These are phyloP conservation scores for Montipora capitata DNA, from an alignment of 92 coral and sea anemone genomes.

Conservation along the genomic window DNA sequence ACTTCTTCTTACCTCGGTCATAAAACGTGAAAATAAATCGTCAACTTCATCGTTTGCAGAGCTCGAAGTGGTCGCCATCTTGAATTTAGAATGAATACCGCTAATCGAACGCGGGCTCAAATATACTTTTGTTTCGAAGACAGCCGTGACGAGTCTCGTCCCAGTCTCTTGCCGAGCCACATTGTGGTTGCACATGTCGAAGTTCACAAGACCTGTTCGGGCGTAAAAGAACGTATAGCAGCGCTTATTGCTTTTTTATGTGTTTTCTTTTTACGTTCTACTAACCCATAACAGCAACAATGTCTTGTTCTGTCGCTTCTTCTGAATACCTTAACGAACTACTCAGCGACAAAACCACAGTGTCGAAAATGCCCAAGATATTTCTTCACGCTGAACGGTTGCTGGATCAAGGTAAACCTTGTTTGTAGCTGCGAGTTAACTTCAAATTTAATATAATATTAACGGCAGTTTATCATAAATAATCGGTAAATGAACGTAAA, in stretches of 20 bases:
- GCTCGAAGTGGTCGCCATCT: constrained; percentile 85
- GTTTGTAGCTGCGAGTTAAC: constrained; percentile 72
- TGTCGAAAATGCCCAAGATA: constrained; percentile 99
- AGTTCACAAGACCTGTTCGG: constrained; percentile 57
- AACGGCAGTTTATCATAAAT: constrained; percentile 91
- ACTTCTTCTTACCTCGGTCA: constrained; percentile 80
- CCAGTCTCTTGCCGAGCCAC: constrained; percentile 39
- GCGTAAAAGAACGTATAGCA: constrained; percentile 27
- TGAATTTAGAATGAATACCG: constrained; percentile 39
- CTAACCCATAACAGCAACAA: constrained; percentile 95
- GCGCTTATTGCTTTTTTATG: constrained; percentile 75
- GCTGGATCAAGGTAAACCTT: constrained; percentile 95
- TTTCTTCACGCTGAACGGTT: constrained; percentile 98
- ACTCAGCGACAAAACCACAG: constrained; percentile 99
- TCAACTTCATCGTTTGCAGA: constrained; percentile 66
- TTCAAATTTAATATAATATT: constrained; percentile 87
- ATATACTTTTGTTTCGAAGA: not conserved
- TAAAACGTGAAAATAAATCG: constrained; percentile 80
- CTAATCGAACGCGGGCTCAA: not conserved
- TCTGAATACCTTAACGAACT: constrained; percentile 99
- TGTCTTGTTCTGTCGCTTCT: constrained; percentile 90
- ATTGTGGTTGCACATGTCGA: constrained; percentile 78
- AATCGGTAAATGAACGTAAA: constrained; percentile 93
- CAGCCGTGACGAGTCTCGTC: not conserved
- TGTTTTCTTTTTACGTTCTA: constrained; percentile 92